Conservation (phyloP, 2,113 vertebrate genomes). For the Oceanodroma tethys region DNA sequence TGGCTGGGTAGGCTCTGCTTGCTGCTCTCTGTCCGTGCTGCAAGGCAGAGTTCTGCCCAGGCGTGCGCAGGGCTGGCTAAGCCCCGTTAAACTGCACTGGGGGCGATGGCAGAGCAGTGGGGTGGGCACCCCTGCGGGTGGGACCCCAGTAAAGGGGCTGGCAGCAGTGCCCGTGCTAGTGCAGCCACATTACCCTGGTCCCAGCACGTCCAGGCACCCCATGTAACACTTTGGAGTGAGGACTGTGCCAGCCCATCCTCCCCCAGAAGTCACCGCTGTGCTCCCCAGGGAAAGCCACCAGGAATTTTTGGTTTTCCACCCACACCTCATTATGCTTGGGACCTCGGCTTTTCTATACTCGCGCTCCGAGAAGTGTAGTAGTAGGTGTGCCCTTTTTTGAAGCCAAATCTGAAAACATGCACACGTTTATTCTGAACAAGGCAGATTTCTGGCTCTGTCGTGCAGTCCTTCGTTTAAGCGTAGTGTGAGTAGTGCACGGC, state of each 20-base stretch:
- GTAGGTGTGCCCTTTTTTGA: neutral
- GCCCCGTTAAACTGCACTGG: neutral
- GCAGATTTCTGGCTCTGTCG: neutral
- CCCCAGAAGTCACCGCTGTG: neutral
- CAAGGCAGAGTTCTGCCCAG: neutral
- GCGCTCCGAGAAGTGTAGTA: accelerated
- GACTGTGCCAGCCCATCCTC: neutral
- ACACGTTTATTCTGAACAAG: neutral
- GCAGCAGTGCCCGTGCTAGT: neutral
- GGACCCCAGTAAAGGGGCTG: neutral
- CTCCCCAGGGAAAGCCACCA: neutral
- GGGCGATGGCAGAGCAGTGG: neutral
- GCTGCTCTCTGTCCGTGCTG: neutral
- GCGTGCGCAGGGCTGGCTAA: neutral
- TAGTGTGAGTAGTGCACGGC: accelerated
- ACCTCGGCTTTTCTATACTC: neutral
- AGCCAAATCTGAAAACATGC: neutral
- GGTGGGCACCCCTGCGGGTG: neutral
- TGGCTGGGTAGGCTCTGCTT: neutral
- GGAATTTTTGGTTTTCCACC: neutral
- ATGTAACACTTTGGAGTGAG: neutral
- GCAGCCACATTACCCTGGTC: neutral
- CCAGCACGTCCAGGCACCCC: neutral
- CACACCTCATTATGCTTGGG: neutral
- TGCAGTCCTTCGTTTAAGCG: accelerated